Evolutionary conservation across 1,140 invertebrate species (phyloP), one percentile per base, ranked within the genome.

Genomic region (Physella acuta): DNA sequence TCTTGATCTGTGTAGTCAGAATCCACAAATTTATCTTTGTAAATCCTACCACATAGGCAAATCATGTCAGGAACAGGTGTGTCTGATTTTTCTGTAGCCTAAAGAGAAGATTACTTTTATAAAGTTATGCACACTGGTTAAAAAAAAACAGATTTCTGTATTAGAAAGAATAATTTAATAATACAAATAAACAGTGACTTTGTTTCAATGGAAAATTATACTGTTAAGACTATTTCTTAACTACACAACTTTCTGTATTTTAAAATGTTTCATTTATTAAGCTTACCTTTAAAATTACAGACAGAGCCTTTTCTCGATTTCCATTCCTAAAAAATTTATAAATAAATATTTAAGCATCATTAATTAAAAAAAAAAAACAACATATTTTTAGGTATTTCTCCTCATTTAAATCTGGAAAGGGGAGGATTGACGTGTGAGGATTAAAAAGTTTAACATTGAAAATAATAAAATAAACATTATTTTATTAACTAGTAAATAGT

Each of bases 1-100:
- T 93, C 91, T 78, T 90, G 88, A 82, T 99, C 96, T 0, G 89
- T 89, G 81, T 97, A 96, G 73, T 92, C 89, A 49, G 94, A 97
- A 87, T 98, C 95, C 26, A 98, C 94, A 87, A 99, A 99, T 82
- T 93, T 96, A 85, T 99, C 97, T 86, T 99, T 99, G 83, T 99
- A 98, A 81, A 99, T 99, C 68, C 97, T 89, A 0, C 97, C 97
- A 85, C 96, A 98, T 1, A 99, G 88, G 81, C 98, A 98, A n/a
- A 99, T 84, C 90, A 99, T 96, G 84, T 99, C 98, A 17, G 88
- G 84, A 0, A 83, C 79, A 3, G 75, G 78, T 26, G 76, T 81
- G 20, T 84, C 83, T 17, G 77, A 74, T 24, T 76, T 69, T 0
- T 78, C 75, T 39, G 83, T 79, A 16, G 79, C 81, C 82, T 83